Evolutionary conservation across 2,113 vertebrate genomes (phyloP).

Genomic region (Colaptes auratus): DNA sequence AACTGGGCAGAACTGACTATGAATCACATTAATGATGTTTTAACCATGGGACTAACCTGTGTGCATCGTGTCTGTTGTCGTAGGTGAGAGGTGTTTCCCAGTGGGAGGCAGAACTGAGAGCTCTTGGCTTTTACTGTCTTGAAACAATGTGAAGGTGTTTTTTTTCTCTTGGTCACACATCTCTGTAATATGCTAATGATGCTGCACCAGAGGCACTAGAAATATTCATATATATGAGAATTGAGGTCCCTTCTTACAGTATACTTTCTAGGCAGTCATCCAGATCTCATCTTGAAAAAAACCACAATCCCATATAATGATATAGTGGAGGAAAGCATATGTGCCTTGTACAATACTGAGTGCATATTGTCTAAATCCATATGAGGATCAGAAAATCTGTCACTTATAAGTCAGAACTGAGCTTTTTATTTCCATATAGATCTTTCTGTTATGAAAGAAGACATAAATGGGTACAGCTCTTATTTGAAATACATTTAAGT

Average conservation of each 20-base stretch:
- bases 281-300: background rate
- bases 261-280: background rate
- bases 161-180: background rate
- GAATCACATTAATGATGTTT: accelerated
- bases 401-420: background rate
- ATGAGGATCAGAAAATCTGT: background rate
- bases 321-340: background rate
- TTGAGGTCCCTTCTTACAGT: background rate
- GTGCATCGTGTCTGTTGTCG: accelerated
- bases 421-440: background rate
- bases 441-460: background rate
- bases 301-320: background rate
- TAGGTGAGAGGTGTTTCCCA: accelerated
- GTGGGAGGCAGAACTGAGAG: background rate
- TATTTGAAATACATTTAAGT: background rate
- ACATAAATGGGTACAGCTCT: background rate
- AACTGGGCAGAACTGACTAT: background rate
- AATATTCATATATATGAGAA: background rate
- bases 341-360: background rate
- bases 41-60: background rate
- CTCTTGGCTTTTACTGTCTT: background rate
- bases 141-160: background rate
- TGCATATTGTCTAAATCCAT: background rate
- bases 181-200: background rate
- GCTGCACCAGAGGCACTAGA: background rate